Base-by-base conservation (phyloP, 2,888 invertebrate species). In the Agrilus biguttatus region DNA sequence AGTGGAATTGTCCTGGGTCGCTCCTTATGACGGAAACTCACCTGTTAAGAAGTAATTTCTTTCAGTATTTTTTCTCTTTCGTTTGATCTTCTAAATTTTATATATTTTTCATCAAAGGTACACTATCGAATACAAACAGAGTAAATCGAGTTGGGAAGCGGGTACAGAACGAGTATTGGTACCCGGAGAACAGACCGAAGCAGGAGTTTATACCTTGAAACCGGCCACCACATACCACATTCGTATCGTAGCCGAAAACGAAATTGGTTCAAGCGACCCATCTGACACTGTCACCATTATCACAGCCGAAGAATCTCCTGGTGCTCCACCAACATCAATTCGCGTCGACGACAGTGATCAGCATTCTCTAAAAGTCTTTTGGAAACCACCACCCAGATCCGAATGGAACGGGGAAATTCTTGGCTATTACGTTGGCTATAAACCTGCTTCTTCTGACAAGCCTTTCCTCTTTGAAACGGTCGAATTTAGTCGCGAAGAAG, bases 151-250 rank as follows among this genome's bases (percentile, higher is more conserved):
- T 21, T 84, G 84, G 84, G 88, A 85, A 55, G 78, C 80, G 51
- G 87, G 88, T 61, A 84, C 88, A 54, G 89, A 90, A 63, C 75
- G 86, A 45, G 89, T 90, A 40, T 73, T 89, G 51, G 88, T 90
- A 10, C 89, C 89, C n/a, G 89, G 89, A 47, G 83, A 86, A 54
- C 83, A 88, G 49, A 86, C 84, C 28, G 85, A 89, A 67, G 90
- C 89, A 36, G 87, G 88, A 49, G 89, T 91, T 8, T 87, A 85
- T 61, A 89, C 87, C 59, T 71, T 92, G 8, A 76, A 84, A 54
- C 92, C 92, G 21, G 89, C 91, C 32, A 92, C 92, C 2, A 88
- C 89, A 1, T 95, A 95, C 61, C 90, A 93, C 60, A 79, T 93
- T 53, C 75, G 91, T 50, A 88, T 95, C 57, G 85, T 91, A 2